Evolutionary conservation across 1,140 invertebrate species (phyloP).

Genomic region (Pentalonia nigronervosa): DNA sequence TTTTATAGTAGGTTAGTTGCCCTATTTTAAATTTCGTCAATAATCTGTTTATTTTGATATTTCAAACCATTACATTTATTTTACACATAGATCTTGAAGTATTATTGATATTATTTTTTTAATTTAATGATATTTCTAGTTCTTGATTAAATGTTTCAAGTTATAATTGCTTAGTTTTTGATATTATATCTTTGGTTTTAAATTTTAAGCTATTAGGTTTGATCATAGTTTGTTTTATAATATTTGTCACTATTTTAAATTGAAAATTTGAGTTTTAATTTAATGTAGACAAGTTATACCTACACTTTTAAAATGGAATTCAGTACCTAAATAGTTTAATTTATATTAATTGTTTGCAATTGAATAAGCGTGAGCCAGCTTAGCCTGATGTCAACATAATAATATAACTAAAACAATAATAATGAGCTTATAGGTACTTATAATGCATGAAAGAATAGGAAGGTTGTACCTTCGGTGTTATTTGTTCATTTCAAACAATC

Average conservation of each 20-base stretch:
- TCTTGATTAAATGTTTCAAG: not conserved
- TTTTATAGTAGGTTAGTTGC: not conserved
- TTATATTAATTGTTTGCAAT: conserved; percentile 21
- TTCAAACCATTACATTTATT: not conserved
- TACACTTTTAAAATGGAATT: not conserved
- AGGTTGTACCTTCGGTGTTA: not conserved
- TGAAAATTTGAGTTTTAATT: not conserved
- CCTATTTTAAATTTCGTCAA: not conserved
- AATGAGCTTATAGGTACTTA: not conserved
- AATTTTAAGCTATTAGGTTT: not conserved
- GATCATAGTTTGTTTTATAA: not conserved
- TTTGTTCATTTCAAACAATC: conserved; percentile 16
- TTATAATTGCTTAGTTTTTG: not conserved
- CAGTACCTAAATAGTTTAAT: not conserved
- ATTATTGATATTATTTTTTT: not conserved
- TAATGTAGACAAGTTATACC: not conserved
- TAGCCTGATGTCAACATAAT: not conserved
- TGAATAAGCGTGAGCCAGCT: not conserved
- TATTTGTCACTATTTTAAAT: too few relatives aligned
- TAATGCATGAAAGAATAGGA: conserved; percentile 7
- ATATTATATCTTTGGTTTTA: not conserved
- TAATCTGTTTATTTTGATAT: not conserved
- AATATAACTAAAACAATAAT: conserved; percentile 3
- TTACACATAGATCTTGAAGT: not conserved
- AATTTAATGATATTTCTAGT: too few relatives aligned